phyloP scores from a whole-genome alignment of 1,140 invertebrate species.

The Laodelphax striatellus region DNA sequence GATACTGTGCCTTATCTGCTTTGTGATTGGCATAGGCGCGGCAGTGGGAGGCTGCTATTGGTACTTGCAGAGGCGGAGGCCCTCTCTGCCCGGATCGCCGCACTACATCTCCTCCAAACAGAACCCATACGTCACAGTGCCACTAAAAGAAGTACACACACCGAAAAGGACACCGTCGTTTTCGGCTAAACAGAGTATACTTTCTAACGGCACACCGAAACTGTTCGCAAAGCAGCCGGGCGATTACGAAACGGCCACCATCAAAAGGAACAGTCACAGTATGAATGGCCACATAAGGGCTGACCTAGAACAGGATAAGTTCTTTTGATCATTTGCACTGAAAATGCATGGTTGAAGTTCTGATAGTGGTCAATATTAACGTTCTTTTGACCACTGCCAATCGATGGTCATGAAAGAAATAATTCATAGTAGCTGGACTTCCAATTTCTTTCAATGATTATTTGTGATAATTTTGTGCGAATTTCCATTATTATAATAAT shows the following conservation, averaged over 20 bases:
- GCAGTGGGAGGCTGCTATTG: conserved; percentile 29
- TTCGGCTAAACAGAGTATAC: conserved; percentile 11
- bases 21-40: conserved; percentile 28
- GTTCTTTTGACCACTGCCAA: no score
- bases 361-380: no score
- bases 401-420: no score
- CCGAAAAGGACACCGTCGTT: conserved; percentile 28
- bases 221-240: conserved; percentile 27
- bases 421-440: no score
- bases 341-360: background rate
- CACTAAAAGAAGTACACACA: conserved; percentile 48
- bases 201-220: conserved; percentile 14
- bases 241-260: conserved; percentile 65
- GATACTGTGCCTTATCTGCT: conserved; percentile 25
- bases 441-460: no score
- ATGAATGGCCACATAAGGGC: conserved; percentile 38
- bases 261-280: conserved; percentile 62
- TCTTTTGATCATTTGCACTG: conserved; percentile 28
- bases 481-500: no score
- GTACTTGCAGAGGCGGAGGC: conserved; percentile 34
- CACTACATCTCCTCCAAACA: conserved; percentile 68
- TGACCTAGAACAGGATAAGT: conserved; percentile 45
- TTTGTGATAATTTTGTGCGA: no score
- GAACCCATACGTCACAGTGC: conserved; percentile 72
- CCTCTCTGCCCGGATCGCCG: conserved; percentile 49